Evolutionary conservation across 2,888 invertebrate genomes (phyloP).

Genomic region (Agrotis exclamationis): DNA sequence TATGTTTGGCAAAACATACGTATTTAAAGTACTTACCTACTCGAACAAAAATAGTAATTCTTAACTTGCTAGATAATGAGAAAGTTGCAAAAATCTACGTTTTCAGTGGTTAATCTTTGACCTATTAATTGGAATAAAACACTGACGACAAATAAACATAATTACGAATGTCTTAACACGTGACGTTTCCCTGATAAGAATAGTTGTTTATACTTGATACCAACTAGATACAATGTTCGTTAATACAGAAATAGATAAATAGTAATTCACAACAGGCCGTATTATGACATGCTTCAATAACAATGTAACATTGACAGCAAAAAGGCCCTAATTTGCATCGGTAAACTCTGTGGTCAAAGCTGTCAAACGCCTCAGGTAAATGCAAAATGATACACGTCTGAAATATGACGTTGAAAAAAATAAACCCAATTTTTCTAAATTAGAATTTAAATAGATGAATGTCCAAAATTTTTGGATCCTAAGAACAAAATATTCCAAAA

Average conservation of each 20-base stretch:
- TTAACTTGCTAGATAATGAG: conserved; percentile 3
- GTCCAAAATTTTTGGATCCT: neutral
- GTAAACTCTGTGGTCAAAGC: neutral
- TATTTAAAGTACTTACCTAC: neutral
- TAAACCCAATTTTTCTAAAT: neutral
- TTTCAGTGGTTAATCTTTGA: conserved; percentile 41
- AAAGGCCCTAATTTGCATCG: neutral
- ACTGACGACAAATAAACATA: conserved; percentile 31
- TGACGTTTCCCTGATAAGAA: conserved; percentile 53
- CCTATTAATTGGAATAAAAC: conserved; percentile 45
- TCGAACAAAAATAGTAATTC: neutral
- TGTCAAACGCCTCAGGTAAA: conserved; percentile 24
- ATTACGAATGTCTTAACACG: conserved; percentile 45
- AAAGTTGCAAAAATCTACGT: conserved; percentile 22
- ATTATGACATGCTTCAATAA: neutral
- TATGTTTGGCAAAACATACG: neutral
- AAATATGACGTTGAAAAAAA: neutral
- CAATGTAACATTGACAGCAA: neutral
- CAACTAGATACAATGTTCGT: conserved; percentile 42
- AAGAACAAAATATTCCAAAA: neutral
- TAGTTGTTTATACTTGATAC: conserved; percentile 48
- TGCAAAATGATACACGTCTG: neutral
- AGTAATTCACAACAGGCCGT: conserved; percentile 2
- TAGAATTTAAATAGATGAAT: neutral
- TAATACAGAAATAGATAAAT: conserved; percentile 32